Evolutionary conservation across 2,113 vertebrate species (phyloP).

Genomic region (Plecotus auritus): DNA sequence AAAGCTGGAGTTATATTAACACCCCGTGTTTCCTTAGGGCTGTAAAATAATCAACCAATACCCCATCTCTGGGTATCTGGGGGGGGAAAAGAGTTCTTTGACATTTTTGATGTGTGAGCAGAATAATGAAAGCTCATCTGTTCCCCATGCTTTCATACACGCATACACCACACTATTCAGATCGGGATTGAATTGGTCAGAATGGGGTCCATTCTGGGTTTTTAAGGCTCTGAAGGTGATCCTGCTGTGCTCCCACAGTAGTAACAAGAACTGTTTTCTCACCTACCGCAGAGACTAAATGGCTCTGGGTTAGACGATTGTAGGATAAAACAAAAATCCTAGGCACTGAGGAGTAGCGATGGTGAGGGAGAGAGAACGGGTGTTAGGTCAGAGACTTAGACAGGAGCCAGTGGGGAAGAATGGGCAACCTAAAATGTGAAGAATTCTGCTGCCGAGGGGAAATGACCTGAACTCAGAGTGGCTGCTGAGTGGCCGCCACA

Average conservation of each 20-base stretch:
- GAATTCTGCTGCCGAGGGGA: not conserved
- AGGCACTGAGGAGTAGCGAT: not conserved
- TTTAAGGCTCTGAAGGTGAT: not conserved
- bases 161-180: not conserved
- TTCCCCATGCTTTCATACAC: not conserved
- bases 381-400: not conserved
- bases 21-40: not conserved
- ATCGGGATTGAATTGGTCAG: not conserved
- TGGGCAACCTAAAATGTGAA: not conserved
- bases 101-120: not conserved
- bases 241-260: not conserved
- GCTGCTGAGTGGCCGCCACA: fast-evolving
- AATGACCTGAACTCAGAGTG: not conserved
- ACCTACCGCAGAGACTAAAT: not conserved
- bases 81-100: not conserved
- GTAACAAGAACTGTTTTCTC: not conserved
- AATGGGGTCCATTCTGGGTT: not conserved
- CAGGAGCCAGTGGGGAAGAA: not conserved
- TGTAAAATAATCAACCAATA: not conserved
- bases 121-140: not conserved
- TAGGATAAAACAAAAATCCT: not conserved
- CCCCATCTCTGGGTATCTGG: not conserved
- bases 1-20: not conserved
- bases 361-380: not conserved
- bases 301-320: not conserved